phyloP scores from a whole-genome alignment of 1,140 invertebrate genomes.

The Coelopa frigida region DNA sequence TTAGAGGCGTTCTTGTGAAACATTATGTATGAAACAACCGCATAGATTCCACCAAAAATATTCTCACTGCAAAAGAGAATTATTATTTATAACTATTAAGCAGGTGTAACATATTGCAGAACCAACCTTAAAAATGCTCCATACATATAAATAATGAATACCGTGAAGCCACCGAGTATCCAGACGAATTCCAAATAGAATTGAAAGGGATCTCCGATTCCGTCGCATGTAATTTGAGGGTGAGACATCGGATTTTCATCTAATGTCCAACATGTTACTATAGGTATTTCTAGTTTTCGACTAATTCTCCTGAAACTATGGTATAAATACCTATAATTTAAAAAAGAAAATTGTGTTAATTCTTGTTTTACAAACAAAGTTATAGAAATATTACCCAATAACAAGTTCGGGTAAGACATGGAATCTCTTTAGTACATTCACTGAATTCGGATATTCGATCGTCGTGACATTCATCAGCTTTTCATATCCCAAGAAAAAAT shows the following conservation, averaged over 20 bases:
- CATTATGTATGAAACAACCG: constrained; percentile 41
- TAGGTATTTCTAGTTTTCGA: no score
- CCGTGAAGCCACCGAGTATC: constrained; percentile 38
- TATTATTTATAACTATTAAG: neutral
- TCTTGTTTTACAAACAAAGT: constrained; percentile 1
- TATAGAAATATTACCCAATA: neutral
- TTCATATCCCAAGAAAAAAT: constrained; percentile 36
- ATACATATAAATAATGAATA: constrained; percentile 39
- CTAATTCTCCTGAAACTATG: constrained; percentile 14
- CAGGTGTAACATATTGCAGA: neutral
- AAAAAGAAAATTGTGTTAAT: constrained; percentile 3
- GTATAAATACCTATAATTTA: constrained; percentile 31
- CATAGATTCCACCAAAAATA: constrained; percentile 39
- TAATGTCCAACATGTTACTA: no score
- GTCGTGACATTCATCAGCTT: constrained; percentile 34
- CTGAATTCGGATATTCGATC: constrained; percentile 38
- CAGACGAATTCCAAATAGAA: constrained; percentile 43
- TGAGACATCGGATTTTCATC: neutral
- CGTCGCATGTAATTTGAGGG: constrained; percentile 16
- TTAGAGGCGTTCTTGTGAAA: constrained; percentile 41
- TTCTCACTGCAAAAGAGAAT: constrained; percentile 23
- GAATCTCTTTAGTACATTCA: constrained; percentile 38
- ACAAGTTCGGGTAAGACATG: constrained; percentile 33
- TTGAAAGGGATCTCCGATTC: constrained; percentile 28
- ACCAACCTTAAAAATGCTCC: constrained; percentile 31